Conservation (phyloP, 2,797 vertebrate species). For the Hemibagrus guttatus region DNA sequence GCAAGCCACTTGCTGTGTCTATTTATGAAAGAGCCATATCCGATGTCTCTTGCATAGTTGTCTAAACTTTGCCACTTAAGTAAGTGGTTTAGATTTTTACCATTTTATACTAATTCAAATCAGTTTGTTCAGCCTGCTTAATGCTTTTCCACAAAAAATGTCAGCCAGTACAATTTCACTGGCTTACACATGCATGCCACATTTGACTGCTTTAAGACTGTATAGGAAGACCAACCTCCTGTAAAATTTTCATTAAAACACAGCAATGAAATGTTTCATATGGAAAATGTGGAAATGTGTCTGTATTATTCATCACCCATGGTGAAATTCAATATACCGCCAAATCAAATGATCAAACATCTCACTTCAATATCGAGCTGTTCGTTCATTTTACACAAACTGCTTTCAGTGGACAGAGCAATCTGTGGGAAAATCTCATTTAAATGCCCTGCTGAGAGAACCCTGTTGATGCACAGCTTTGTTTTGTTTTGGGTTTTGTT, state of each 20-base stretch:
- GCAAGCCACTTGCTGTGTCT: neutral
- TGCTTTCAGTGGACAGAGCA: neutral
- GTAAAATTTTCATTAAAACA: neutral
- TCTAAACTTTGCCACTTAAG: neutral
- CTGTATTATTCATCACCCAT: constrained; percentile 12
- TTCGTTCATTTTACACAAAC: neutral
- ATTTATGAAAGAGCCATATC: neutral
- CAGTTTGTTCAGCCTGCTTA: neutral
- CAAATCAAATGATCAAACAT: neutral
- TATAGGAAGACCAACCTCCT: neutral
- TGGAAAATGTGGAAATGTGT: neutral
- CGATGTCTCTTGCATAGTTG: neutral
- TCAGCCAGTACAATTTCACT: neutral
- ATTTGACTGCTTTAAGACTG: neutral
- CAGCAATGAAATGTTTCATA: neutral
- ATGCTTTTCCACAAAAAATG: neutral
- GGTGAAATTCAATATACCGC: constrained; percentile 1
- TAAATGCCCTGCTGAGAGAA: neutral
- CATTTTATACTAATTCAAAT: neutral
- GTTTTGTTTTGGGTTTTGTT: neutral
- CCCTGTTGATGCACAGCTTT: neutral
- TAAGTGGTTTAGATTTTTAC: neutral
- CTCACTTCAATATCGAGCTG: neutral
- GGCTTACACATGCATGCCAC: neutral
- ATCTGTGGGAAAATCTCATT: neutral